Conservation (phyloP, 2,797 vertebrate genomes). For the Sebastes oblongus region DNA sequence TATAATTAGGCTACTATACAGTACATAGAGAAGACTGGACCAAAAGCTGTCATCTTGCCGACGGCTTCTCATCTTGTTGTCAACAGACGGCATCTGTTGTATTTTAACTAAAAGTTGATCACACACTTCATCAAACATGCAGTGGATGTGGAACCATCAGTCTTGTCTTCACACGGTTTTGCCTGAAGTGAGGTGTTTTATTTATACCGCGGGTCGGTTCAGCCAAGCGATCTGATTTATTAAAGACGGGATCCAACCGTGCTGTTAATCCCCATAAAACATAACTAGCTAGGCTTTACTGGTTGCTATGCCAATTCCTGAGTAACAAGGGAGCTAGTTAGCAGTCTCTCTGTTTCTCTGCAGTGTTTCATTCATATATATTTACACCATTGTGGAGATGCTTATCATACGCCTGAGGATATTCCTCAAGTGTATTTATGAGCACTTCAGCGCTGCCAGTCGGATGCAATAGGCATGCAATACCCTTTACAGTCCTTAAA, state of each 20-base stretch:
- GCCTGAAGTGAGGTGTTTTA: conserved; percentile 52
- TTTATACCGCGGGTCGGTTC: conserved; percentile 35
- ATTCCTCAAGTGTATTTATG: neutral
- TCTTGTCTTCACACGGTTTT: conserved; percentile 12
- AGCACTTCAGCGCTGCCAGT: neutral
- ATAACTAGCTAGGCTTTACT: neutral
- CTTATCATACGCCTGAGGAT: neutral
- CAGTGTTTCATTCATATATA: conserved; percentile 5
- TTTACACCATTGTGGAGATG: neutral
- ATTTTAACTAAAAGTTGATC: neutral
- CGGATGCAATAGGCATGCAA: conserved; percentile 2
- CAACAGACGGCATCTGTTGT: neutral
- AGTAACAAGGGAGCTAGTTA: conserved; percentile 22
- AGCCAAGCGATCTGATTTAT: conserved; percentile 50
- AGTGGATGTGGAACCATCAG: neutral
- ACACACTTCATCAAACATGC: conserved; percentile 9
- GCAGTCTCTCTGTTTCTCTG: neutral
- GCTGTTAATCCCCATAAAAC: conserved; percentile 40
- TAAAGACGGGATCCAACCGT: conserved; percentile 30
- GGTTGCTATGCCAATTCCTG: neutral
- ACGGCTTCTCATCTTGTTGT: neutral
- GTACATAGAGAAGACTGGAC: neutral
- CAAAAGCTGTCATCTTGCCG: neutral
- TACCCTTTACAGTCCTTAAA: neutral
- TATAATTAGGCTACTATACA: neutral